Percentiles rank a stretch among this genome's conserved stretches.
These are phyloP conservation scores for Papilio polyxenes DNA, from an alignment of 1,140 invertebrate genomes.

Conservation along the genomic window DNA sequence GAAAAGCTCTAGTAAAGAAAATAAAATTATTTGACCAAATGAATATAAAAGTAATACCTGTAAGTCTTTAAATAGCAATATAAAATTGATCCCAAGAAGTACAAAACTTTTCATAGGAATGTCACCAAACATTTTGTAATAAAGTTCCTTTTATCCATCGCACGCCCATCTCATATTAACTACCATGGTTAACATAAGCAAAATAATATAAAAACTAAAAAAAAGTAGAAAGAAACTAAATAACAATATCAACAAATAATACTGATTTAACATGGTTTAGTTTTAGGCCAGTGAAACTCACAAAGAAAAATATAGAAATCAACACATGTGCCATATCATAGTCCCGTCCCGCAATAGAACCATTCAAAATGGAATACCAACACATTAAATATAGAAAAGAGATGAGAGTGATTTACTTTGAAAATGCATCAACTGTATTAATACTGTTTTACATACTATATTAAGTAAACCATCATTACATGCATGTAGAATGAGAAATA, in stretches of 20 bases:
- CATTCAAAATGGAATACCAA: neutral
- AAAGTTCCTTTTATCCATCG: neutral
- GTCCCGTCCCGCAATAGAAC: neutral
- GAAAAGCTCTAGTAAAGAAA: slow-evolving; percentile 39
- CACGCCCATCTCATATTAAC: neutral
- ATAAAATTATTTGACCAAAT: neutral
- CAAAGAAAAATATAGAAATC: neutral
- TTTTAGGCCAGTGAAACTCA: slow-evolving; percentile 50
- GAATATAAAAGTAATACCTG: neutral
- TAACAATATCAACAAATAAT: neutral
- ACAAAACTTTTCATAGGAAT: neutral
- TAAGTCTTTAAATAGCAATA: neutral
- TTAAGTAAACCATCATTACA: neutral
- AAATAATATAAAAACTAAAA: neutral
- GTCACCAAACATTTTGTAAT: neutral
- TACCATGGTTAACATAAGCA: neutral
- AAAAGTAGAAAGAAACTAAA: slow-evolving; percentile 7
- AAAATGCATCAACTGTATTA: neutral
- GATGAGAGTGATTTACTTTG: neutral
- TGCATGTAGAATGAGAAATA: neutral
- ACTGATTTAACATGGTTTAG: slow-evolving; percentile 5
- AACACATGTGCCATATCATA: neutral
- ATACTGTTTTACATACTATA: neutral
- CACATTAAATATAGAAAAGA: neutral
- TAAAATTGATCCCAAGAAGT: slow-evolving; percentile 9